Evolutionary conservation across 2,113 vertebrate species (phyloP), one percentile per base, ranked within the genome.

Genomic region (Hippocampus abdominalis): DNA sequence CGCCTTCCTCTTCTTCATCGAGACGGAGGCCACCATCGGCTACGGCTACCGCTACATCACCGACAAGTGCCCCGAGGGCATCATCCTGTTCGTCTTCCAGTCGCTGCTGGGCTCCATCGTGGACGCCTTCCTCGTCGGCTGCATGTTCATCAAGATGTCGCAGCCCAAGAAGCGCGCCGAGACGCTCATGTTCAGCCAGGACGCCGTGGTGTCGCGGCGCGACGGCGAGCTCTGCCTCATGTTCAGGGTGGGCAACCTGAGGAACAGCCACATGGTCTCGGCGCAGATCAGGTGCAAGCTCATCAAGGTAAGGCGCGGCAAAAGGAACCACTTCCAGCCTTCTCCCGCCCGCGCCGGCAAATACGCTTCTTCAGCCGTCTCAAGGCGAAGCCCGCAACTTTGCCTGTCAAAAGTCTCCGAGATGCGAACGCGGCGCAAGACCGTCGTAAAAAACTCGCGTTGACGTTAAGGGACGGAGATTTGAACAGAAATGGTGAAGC

Each of bases 131-230:
- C 93, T 96, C 57, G 94, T 96, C 63, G 94, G 94, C 51, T 95
- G 94, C 88, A 95, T 95, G 94, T 95, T 95, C 84, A 95, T 95
- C 79, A 95, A 95, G 89, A 95, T 95, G 94, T 95, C 94, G 65
- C 94, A 95, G 87, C 94, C 94, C 20, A 95, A 95, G 89, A 95
- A 95, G 84, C 91, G 94, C 74, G 94, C 94, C 0, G 94, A 95
- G 91, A 95, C 94, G 36, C 93, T 95, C 32, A 94, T 95, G 94
- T 95, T 95, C 77, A 95, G 94, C 89, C 94, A 88, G 36, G 91
- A 92, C 3, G 92, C 94, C 0, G 94, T 95, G 3, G 88, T 95
- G 69, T 95, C 94, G 0, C 94, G 94, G 84, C 91, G 94, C 77
- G 94, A 95, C 80, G 94, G 94, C 13, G 93, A 92, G 84, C 86